Conservation (phyloP, 2,888 invertebrate genomes). For the Rotaria socialis region DNA sequence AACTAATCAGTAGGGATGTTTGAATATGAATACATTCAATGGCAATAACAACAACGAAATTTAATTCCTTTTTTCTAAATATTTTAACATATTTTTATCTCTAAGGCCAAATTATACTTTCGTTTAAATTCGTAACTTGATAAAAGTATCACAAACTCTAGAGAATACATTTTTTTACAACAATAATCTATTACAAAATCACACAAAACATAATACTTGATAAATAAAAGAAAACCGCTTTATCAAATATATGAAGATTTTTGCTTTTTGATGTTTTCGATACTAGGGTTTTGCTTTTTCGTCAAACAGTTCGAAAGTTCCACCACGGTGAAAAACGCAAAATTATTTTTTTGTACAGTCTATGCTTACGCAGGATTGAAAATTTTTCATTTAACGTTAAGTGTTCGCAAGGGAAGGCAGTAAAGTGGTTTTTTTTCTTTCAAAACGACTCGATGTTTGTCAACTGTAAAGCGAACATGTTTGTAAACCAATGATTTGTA, state of each 20-base stretch:
- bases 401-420: neutral
- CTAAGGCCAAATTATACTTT: too few species aligned
- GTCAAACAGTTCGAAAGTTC: neutral
- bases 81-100: too few species aligned
- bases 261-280: too few species aligned
- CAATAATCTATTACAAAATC: neutral
- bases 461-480: too few species aligned
- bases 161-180: neutral
- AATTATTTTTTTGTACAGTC: too few species aligned
- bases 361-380: neutral
- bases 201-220: neutral
- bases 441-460: too few species aligned
- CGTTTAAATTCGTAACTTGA: neutral
- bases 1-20: neutral
- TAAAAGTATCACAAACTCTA: neutral
- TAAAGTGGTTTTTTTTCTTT: neutral
- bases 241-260: too few species aligned
- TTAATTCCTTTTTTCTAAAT: too few species aligned
- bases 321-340: too few species aligned
- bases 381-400: neutral
- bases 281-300: neutral
- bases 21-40: neutral
- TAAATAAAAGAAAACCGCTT: too few species aligned
- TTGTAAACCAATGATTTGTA: too few species aligned
- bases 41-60: neutral